Conservation (phyloP, 2,888 invertebrate genomes). For the Andrena praecox region DNA sequence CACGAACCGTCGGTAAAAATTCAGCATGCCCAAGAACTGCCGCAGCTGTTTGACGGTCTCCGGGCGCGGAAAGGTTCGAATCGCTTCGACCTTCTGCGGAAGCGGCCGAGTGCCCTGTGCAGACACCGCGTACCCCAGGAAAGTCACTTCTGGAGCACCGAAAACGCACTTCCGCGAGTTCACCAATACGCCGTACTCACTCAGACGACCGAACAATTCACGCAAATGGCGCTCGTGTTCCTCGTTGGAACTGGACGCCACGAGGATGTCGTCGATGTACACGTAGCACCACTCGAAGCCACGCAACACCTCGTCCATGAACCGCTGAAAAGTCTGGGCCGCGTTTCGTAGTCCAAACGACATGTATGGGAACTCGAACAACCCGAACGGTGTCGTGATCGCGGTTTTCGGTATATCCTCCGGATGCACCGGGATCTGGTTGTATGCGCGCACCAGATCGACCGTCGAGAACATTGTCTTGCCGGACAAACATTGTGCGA, state of each 20-base stretch:
- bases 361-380: not conserved
- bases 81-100: not conserved
- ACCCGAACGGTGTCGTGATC: not conserved
- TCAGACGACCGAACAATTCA: not conserved
- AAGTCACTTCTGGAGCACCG: not conserved
- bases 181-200: not conserved
- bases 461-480: not conserved
- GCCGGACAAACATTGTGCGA: not conserved
- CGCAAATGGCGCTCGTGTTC: not conserved
- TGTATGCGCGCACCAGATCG: conserved; percentile 16
- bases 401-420: conserved; percentile 9
- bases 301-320: no score
- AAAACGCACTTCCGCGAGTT: conserved; percentile 1
- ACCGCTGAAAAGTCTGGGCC: not conserved
- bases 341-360: conserved; percentile 1
- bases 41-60: not conserved
- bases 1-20: conserved; percentile 9
- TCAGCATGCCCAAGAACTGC: conserved; percentile 1
- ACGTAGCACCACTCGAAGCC: no score
- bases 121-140: not conserved
- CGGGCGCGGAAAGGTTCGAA: not conserved
- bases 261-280: no score
- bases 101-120: not conserved
- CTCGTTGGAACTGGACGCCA: no score
- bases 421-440: not conserved